Percentiles rank a stretch among this genome's conserved stretches.
phyloP scores from a whole-genome alignment of 2,888 invertebrate genomes.

The Pteria penguin region DNA sequence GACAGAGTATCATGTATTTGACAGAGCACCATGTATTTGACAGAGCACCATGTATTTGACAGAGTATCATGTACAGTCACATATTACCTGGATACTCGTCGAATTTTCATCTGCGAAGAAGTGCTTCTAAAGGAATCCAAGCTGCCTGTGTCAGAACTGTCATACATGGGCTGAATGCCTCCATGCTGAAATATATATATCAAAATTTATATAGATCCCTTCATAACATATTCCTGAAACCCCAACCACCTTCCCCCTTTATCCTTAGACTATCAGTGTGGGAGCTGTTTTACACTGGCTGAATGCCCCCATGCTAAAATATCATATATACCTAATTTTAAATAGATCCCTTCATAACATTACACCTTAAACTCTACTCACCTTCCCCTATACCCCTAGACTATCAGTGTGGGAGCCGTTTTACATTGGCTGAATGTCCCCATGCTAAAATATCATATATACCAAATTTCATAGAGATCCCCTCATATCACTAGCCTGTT shows the following conservation, averaged over 20 bases:
- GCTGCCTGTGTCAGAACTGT: slow-evolving; percentile 73
- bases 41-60: too few relatives aligned
- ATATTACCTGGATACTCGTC: slow-evolving; percentile 78
- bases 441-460: too few relatives aligned
- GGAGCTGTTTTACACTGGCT: slow-evolving; percentile 79
- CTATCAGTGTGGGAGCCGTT: slow-evolving; percentile 75
- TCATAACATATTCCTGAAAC: background rate
- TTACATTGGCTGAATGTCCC: slow-evolving; percentile 79
- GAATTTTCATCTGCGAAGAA: slow-evolving; percentile 78
- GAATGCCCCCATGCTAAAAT: slow-evolving; percentile 80
- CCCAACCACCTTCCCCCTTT: too few relatives aligned
- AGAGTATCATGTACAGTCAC: too few relatives aligned
- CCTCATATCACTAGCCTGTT: too few relatives aligned
- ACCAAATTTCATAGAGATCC: too few relatives aligned
- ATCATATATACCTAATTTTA: background rate
- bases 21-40: too few relatives aligned
- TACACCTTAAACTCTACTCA: background rate
- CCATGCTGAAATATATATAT: slow-evolving; percentile 74
- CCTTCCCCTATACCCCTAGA: too few relatives aligned
- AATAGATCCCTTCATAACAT: background rate
- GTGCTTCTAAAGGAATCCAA: slow-evolving; percentile 74
- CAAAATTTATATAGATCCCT: background rate
- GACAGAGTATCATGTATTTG: too few relatives aligned
- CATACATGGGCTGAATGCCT: slow-evolving; percentile 80
- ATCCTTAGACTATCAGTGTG: slow-evolving; percentile 68